phyloP scores from a whole-genome alignment of 2,888 invertebrate species.

The Caenorhabditis japonica region DNA sequence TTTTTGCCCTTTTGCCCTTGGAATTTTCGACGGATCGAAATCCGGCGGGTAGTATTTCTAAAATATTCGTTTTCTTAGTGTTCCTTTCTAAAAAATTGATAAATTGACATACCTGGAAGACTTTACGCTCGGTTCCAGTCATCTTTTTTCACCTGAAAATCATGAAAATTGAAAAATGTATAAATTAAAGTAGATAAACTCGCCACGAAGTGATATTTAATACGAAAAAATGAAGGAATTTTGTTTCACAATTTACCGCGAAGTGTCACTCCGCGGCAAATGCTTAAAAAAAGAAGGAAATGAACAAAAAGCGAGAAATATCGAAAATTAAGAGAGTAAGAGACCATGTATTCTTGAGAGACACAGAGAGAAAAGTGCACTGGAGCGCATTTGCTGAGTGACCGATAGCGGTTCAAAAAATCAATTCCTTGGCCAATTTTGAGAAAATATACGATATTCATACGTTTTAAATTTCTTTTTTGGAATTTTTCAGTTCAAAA shows the following conservation, averaged over 20 bases:
- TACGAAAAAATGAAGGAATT: background rate
- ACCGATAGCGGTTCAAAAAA: background rate
- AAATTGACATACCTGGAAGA: constrained; percentile 72
- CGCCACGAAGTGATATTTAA: too few relatives aligned
- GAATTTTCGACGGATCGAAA: constrained; percentile 99
- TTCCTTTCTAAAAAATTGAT: background rate
- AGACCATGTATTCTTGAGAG: constrained; percentile 4
- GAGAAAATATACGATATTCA: background rate
- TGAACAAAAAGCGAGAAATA: background rate
- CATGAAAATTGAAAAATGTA: background rate
- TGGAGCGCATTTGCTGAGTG: constrained; percentile 17
- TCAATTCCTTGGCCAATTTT: background rate
- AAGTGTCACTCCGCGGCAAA: too few relatives aligned
- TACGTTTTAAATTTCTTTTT: too few relatives aligned
- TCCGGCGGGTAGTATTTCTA: constrained; percentile 99
- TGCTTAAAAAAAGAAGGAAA: background rate
- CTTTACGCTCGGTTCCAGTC: constrained; percentile 77
- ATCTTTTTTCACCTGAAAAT: constrained; percentile 55
- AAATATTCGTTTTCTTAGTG: constrained; percentile 76
- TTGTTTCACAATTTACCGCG: too few relatives aligned
- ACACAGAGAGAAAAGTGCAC: constrained; percentile 24
- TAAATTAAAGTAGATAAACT: too few relatives aligned
- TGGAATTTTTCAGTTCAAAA: too few relatives aligned
- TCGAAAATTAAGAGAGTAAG: background rate
- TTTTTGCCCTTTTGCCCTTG: constrained; percentile 90